phyloP scores from a whole-genome alignment of 2,797 vertebrate genomes.

The Ciconia nigra region DNA sequence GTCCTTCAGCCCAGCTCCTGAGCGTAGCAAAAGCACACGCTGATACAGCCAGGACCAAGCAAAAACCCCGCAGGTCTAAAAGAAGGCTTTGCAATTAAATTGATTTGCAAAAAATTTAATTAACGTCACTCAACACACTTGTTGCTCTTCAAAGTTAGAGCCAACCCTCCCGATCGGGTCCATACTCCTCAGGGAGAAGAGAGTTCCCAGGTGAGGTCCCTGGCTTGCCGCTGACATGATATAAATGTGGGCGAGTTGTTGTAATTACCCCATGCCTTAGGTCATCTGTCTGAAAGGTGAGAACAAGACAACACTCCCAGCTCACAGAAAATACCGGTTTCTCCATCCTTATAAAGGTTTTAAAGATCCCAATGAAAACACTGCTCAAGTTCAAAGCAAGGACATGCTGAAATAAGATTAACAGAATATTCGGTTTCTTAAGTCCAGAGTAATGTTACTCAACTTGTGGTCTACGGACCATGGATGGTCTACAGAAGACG shows the following conservation, averaged over 20 bases:
- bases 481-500: background rate
- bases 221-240: background rate
- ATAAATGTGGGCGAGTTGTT: background rate
- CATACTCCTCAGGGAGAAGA: background rate
- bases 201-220: background rate
- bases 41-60: background rate
- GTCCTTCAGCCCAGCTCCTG: background rate
- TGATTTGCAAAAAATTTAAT: background rate
- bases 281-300: background rate
- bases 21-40: accelerated
- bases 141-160: background rate
- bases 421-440: slow-evolving; percentile 17
- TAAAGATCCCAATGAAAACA: background rate
- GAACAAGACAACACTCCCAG: background rate
- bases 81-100: background rate
- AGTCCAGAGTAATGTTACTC: slow-evolving; percentile 5
- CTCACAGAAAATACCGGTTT: background rate
- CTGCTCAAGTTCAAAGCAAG: background rate
- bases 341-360: background rate
- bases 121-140: background rate
- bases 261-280: background rate
- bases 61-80: background rate
- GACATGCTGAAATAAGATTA: background rate
- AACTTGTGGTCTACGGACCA: background rate
- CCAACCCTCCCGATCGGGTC: accelerated